phyloP scores from a whole-genome alignment of 2,888 invertebrate genomes.

The Limenitis camilla region DNA sequence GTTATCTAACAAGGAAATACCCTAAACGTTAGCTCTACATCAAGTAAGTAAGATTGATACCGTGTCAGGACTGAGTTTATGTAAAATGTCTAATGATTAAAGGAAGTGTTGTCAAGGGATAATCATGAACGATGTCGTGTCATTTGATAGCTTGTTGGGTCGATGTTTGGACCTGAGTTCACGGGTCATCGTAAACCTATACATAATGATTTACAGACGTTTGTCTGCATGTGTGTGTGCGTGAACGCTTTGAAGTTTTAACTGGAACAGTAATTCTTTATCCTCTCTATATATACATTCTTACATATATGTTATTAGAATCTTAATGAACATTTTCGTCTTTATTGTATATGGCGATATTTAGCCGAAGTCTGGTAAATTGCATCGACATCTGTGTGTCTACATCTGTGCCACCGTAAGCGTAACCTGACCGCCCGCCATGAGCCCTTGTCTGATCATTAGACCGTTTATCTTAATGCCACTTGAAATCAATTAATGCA shows the following conservation, averaged over 20 bases:
- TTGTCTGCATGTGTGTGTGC: not conserved
- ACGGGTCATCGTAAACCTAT: constrained; percentile 33
- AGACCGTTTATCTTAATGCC: constrained; percentile 30
- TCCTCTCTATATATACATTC: not conserved
- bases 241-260: constrained; percentile 5
- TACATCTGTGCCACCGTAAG: constrained; percentile 11
- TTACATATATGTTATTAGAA: too few relatives aligned
- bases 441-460: constrained; percentile 27
- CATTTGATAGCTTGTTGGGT: constrained; percentile 54
- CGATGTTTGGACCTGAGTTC: constrained; percentile 55
- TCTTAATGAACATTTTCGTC: too few relatives aligned
- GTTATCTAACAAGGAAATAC: constrained; percentile 28
- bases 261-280: constrained; percentile 1
- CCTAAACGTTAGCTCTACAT: constrained; percentile 17
- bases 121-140: constrained; percentile 65
- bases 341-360: too few relatives aligned
- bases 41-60: constrained; percentile 29
- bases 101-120: constrained; percentile 61
- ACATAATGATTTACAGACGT: constrained; percentile 15
- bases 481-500: constrained; percentile 58
- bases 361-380: constrained; percentile 11
- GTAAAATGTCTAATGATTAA: constrained; percentile 34
- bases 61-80: constrained; percentile 20
- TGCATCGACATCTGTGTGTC: constrained; percentile 25
- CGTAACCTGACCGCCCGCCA: constrained; percentile 26